phyloP scores from a whole-genome alignment of 1,140 invertebrate genomes.

The Caenorhabditis briggsae region DNA sequence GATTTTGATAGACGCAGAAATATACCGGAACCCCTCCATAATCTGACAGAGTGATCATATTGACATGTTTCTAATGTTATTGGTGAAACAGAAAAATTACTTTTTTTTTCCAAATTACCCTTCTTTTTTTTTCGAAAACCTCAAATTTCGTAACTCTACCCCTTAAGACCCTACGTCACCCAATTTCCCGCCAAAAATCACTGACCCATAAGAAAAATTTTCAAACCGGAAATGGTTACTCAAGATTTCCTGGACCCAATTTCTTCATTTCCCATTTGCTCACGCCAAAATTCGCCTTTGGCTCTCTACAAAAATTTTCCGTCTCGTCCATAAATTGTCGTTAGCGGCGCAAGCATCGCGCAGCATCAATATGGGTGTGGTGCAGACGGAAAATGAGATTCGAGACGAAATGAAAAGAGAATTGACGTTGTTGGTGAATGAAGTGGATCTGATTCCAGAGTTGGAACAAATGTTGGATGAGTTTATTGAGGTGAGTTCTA shows the following conservation, averaged over 20 bases:
- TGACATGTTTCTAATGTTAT: too few relatives aligned
- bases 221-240: background rate
- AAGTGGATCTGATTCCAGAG: slow-evolving; percentile 32
- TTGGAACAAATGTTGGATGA: slow-evolving; percentile 41
- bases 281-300: background rate
- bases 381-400: slow-evolving; percentile 23
- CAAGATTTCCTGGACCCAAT: background rate
- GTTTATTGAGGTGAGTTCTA: slow-evolving; percentile 40
- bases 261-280: background rate
- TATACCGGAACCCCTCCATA: too few relatives aligned
- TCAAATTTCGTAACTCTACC: too few relatives aligned
- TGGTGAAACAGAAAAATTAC: too few relatives aligned
- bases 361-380: slow-evolving; percentile 16
- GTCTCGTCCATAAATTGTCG: slow-evolving; percentile 44
- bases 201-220: too few relatives aligned
- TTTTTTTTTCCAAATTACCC: too few relatives aligned
- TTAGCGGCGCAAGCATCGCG: slow-evolving; percentile 29
- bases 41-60: too few relatives aligned
- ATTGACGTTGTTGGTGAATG: slow-evolving; percentile 43
- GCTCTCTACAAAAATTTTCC: slow-evolving; percentile 36
- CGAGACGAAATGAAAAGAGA: slow-evolving; percentile 1
- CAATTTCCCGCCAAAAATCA: too few relatives aligned
- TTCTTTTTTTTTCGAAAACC: too few relatives aligned
- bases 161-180: too few relatives aligned
- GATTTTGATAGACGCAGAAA: too few relatives aligned